These are phyloP conservation scores for Lanius collurio DNA, from an alignment of 2,113 vertebrate genomes.

Conservation along the genomic window DNA sequence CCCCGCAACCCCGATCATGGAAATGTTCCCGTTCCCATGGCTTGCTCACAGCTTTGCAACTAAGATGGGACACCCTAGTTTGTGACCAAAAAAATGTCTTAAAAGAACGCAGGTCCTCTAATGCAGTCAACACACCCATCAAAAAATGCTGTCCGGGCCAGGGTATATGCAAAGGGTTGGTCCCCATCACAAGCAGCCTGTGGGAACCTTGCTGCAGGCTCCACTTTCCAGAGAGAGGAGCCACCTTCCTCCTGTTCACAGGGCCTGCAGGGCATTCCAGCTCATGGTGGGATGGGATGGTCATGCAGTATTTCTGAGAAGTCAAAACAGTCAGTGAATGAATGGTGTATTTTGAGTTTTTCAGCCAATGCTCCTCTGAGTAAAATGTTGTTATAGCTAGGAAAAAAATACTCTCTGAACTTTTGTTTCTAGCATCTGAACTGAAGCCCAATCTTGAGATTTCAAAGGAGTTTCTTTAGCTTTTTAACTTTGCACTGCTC, in stretches of 20 bases:
- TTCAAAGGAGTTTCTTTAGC: slow-evolving; percentile 14
- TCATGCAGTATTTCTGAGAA: not conserved
- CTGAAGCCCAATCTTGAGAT: not conserved
- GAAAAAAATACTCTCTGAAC: not conserved
- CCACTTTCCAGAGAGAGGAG: not conserved
- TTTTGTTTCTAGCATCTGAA: not conserved
- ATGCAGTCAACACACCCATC: not conserved
- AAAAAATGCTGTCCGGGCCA: not conserved
- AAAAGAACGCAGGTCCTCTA: not conserved
- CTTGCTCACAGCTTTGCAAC: not conserved
- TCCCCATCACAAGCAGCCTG: not conserved
- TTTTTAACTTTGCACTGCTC: slow-evolving; percentile 12
- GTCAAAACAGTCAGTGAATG: not conserved
- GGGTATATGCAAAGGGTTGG: not conserved
- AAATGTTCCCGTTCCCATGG: not conserved
- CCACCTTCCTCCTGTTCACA: not conserved
- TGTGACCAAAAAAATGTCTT: not conserved
- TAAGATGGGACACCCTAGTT: not conserved
- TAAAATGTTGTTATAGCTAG: not conserved
- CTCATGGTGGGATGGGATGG: not conserved
- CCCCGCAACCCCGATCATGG: not conserved
- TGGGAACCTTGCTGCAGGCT: not conserved
- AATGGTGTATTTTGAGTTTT: not conserved
- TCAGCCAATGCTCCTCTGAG: not conserved
- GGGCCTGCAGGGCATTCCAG: not conserved